phyloP scores from a whole-genome alignment of 2,113 vertebrate genomes.

The Lepisosteus osseus region DNA sequence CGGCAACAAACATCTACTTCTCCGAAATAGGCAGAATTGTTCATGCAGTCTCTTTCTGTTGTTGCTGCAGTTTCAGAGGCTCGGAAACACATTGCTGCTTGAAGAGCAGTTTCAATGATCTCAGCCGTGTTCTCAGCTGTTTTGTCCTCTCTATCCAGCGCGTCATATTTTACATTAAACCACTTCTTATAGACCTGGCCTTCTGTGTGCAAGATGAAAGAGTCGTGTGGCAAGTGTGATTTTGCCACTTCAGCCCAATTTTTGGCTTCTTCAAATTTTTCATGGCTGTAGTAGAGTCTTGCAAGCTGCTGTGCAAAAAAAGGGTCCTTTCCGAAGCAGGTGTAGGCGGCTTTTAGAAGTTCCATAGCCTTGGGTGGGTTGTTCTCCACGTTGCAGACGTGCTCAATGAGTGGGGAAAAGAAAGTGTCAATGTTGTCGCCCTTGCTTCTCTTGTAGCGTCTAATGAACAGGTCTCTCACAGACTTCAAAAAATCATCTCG shows the following conservation, averaged over 20 bases:
- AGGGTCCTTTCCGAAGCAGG: slow-evolving; percentile 50
- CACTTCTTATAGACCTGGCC: slow-evolving; percentile 61
- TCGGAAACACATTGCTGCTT: slow-evolving; percentile 58
- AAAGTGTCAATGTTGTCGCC: slow-evolving; percentile 57
- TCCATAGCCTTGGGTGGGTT: slow-evolving; percentile 58
- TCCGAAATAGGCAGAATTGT: slow-evolving; percentile 57
- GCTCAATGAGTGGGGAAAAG: slow-evolving; percentile 63
- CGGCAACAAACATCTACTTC: slow-evolving; percentile 66
- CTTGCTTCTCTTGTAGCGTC: slow-evolving; percentile 55
- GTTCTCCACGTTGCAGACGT: slow-evolving; percentile 36
- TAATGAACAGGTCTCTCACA: slow-evolving; percentile 59
- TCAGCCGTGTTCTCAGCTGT: slow-evolving; percentile 15
- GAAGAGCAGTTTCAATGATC: slow-evolving; percentile 52
- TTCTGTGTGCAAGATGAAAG: slow-evolving; percentile 60
- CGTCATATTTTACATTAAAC: slow-evolving; percentile 52
- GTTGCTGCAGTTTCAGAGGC: slow-evolving; percentile 51
- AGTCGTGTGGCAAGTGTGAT: slow-evolving; percentile 36
- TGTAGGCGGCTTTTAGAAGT: slow-evolving; percentile 54
- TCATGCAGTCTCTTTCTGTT: slow-evolving; percentile 45
- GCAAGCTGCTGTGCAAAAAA: slow-evolving; percentile 67
- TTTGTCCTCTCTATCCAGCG: slow-evolving; percentile 21
- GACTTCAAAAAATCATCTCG: slow-evolving; percentile 49
- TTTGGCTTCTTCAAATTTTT: slow-evolving; percentile 56
- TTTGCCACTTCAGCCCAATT: slow-evolving; percentile 55
- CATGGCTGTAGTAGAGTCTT: slow-evolving; percentile 50